These are phyloP conservation scores for Sanderia malayensis DNA, from an alignment of 30 jellyfish, hydroid and myxozoan species.

Conservation along the genomic window DNA sequence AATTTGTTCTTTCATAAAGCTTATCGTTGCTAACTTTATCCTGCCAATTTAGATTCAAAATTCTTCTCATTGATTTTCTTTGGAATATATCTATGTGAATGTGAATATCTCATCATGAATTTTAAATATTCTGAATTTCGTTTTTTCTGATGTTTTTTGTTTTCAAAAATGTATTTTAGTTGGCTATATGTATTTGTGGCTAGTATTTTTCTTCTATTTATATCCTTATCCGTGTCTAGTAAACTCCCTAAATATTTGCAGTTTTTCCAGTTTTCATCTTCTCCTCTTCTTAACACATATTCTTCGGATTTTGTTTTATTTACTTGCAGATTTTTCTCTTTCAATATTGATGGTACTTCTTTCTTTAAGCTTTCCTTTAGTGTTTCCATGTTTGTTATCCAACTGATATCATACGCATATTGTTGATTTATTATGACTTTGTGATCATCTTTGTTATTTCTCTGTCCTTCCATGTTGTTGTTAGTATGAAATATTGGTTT, in stretches of 20 bases:
- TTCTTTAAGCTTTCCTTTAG: background rate
- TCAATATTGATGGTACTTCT: conserved; percentile 19
- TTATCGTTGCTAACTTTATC: conserved; percentile 16
- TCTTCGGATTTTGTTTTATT: conserved; percentile 36
- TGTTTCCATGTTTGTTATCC: conserved; percentile 2
- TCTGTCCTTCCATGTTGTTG: background rate
- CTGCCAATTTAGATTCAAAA: conserved; percentile 17
- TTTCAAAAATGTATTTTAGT: background rate
- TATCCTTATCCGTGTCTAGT: conserved; percentile 24
- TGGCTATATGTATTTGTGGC: conserved; percentile 7
- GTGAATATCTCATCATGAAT: background rate
- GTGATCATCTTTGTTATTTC: background rate
- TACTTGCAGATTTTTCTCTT: conserved; percentile 33
- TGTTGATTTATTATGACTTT: background rate
- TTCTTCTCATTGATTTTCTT: conserved; percentile 7
- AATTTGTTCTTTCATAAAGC: conserved; percentile 11
- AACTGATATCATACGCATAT: background rate
- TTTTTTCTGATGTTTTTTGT: background rate
- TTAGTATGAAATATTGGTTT: conserved; percentile 6
- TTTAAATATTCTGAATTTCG: background rate
- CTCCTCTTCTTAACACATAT: conserved; percentile 30
- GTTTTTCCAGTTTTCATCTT: too few relatives aligned
- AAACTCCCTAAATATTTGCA: conserved; percentile 42
- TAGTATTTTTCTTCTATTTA: conserved; percentile 1
- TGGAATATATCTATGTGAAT: conserved; percentile 22